These are phyloP conservation scores for Scomber scombrus DNA, from an alignment of 2,113 vertebrate species.

Conservation along the genomic window DNA sequence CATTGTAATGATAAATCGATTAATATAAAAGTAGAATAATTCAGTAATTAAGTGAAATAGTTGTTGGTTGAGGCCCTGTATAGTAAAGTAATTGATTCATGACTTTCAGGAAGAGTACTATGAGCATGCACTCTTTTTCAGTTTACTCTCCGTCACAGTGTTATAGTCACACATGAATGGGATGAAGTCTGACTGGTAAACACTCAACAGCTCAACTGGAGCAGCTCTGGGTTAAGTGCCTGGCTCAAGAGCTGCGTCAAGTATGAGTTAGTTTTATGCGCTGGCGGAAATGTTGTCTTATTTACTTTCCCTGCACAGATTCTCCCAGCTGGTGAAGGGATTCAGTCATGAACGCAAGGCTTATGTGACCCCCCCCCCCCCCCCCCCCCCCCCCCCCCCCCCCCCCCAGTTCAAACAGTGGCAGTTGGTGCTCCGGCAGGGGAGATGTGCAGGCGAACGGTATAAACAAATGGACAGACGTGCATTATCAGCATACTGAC, in stretches of 20 bases:
- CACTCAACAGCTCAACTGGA: neutral
- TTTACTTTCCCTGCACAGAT: constrained; percentile 22
- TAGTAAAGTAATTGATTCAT: neutral
- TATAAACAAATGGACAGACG: constrained; percentile 33
- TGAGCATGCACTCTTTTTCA: neutral
- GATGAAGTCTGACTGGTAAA: neutral
- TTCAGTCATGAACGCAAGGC: constrained; percentile 19
- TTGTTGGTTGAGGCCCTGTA: neutral
- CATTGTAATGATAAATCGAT: too few species aligned
- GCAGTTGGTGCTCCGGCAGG: constrained; percentile 10
- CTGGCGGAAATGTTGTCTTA: constrained; percentile 13
- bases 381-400: neutral
- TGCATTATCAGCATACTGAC: neutral
- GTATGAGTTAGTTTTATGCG: constrained; percentile 15
- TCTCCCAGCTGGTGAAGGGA: constrained; percentile 18
- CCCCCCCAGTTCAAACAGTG: constrained; percentile 24
- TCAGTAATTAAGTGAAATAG: too few species aligned
- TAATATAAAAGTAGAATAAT: too few species aligned
- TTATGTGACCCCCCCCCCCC: constrained; percentile 4
- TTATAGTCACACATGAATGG: neutral
- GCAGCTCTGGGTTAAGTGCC: constrained; percentile 26
- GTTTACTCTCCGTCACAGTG: neutral
- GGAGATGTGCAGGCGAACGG: neutral
- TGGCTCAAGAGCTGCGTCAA: constrained; percentile 44
- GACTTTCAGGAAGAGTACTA: neutral